Base-by-base conservation (phyloP, 1,140 invertebrate genomes). In the Brachionus asplanchnoidis region DNA sequence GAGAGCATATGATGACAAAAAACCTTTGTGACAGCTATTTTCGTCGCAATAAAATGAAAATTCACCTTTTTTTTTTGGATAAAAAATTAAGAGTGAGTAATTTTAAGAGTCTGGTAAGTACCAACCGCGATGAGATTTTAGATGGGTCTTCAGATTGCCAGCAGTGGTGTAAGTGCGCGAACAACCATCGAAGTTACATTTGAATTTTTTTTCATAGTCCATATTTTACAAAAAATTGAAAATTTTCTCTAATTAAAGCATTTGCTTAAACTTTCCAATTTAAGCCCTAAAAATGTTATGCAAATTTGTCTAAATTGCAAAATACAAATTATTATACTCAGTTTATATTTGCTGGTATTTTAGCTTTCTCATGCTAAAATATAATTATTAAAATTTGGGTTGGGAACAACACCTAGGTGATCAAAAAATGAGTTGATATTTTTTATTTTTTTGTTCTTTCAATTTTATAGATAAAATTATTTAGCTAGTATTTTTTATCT, bases 41-140 rank as follows among this genome's bases (percentile, higher is more conserved):
- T 96, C 93, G 36, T 93, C 92, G 90, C 95, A 97, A 90, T 95
- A 94, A 91, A 97, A 97, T 87, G 94, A 93, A 91, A 94, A 97
- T 91, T 97, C 95, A 87, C 95, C 95, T 96, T 91, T 46, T 50
- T 53, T 53, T n/a, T n/a, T 36, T 7, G 7, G 7, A 36, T 36
- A 7, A 36, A 36, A 32, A 36, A 36, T 36, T 53, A 1, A 6
- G 46, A 53, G n/a, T 53, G 12, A 53, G 3, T 17, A 53, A 14
- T 14, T 53, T 53, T 17, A 6, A 6, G 9, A 53, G 32, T 36
- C 32, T 73, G 14, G 6, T 28, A 20, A 32, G 44, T 26, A 86
- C 85, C 88, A 90, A 97, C 96, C 95, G 94, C 93, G 95, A 87
- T 98, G 96, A 84, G 95, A 96, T 92, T 97, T 97, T 92, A 96